A percentile compares a stretch with the other conserved stretches of the same genome.
phyloP scores from a whole-genome alignment of 2,113 vertebrate genomes.

The Rafetus swinhoei region DNA sequence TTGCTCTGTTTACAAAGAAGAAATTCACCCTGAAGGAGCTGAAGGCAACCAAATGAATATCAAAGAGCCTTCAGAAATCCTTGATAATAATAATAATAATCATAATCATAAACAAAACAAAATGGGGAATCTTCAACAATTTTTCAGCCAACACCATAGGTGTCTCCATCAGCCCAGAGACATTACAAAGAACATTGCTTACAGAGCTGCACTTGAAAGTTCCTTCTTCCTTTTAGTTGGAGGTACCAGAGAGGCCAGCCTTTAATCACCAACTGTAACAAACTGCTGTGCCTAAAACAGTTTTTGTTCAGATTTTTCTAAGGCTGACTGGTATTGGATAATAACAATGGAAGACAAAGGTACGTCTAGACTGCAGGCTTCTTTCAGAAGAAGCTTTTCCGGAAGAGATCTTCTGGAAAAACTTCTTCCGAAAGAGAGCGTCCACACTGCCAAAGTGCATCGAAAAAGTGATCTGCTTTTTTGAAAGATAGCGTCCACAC shows the following conservation, averaged over 20 bases:
- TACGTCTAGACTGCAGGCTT: too few species aligned
- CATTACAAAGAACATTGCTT: neutral
- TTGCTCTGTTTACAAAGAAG: neutral
- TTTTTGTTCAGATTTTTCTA: constrained; percentile 63
- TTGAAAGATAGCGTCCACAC: too few species aligned
- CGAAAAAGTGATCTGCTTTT: too few species aligned
- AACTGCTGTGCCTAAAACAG: constrained; percentile 18
- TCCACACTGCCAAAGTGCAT: too few species aligned
- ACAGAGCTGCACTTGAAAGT: neutral
- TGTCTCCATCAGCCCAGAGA: neutral
- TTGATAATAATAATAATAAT: neutral
- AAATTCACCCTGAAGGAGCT: neutral
- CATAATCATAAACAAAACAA: neutral
- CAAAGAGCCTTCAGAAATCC: neutral
- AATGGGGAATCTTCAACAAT: neutral
- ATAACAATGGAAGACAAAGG: constrained; percentile 67
- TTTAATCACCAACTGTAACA: constrained; percentile 55
- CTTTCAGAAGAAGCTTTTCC: too few species aligned
- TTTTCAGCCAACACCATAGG: neutral
- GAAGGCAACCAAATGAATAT: neutral
- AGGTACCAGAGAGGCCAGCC: constrained; percentile 36
- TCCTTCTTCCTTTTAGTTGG: constrained; percentile 34
- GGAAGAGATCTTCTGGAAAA: too few species aligned
- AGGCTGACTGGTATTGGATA: constrained; percentile 66
- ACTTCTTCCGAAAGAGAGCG: too few species aligned